Conservation (phyloP, 92 coral and sea anemone genomes). For the Galaxea fascicularis region DNA sequence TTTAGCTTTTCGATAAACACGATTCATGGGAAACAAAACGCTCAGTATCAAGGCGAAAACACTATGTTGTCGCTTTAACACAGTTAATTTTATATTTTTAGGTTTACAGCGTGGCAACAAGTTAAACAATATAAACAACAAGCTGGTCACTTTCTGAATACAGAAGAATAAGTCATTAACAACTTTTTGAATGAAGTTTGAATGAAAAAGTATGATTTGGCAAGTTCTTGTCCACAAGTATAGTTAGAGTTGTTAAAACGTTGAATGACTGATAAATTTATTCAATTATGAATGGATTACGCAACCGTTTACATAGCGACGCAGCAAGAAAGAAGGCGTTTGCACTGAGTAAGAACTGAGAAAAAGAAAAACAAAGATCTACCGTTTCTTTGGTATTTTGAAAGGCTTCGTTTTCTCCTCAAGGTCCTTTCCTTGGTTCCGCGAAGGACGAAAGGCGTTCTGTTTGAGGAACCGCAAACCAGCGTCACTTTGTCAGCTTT, state of each 20-base stretch:
- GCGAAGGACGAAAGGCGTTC: background rate
- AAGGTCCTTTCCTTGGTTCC: background rate
- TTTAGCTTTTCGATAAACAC: background rate
- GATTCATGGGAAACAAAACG: background rate
- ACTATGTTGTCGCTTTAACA: background rate
- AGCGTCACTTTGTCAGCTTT: background rate
- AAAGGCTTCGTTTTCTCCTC: background rate
- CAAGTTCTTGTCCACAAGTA: too few relatives aligned
- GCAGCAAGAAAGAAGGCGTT: background rate
- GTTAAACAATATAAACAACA: too few relatives aligned
- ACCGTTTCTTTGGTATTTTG: background rate
- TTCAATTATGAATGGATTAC: background rate
- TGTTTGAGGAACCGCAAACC: background rate
- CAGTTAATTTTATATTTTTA: too few relatives aligned
- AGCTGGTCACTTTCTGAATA: background rate
- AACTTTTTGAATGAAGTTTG: background rate
- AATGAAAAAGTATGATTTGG: background rate
- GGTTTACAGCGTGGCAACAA: too few relatives aligned
- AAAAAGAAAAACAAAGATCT: background rate
- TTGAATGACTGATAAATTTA: background rate
- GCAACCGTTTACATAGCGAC: background rate
- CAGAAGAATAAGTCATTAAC: background rate
- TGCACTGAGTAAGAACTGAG: background rate
- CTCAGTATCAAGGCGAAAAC: background rate
- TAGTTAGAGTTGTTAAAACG: too few relatives aligned